Percentiles rank a stretch among this genome's conserved stretches.
phyloP scores from a whole-genome alignment of 2,113 vertebrate species.

The Lepidothrix coronata region DNA sequence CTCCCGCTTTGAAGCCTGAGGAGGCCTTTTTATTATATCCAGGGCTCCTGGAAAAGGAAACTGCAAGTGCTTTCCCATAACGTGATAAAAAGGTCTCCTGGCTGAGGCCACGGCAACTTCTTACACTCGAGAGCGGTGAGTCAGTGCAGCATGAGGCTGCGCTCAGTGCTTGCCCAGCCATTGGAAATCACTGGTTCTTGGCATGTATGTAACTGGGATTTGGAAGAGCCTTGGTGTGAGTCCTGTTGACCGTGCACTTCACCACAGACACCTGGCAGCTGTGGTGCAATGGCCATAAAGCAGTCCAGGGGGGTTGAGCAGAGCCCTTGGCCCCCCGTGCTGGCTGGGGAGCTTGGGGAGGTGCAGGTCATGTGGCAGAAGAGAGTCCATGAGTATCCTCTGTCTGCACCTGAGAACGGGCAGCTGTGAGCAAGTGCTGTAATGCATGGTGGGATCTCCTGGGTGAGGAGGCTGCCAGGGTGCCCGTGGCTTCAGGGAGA shows the following conservation, averaged over 20 bases:
- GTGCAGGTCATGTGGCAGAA: neutral
- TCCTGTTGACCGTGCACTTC: neutral
- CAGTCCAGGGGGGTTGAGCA: neutral
- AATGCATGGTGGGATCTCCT: neutral
- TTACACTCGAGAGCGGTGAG: neutral
- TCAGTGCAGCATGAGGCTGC: neutral
- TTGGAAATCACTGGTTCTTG: neutral
- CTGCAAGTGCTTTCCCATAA: constrained; percentile 32
- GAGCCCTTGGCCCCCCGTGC: neutral
- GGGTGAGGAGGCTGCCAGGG: neutral
- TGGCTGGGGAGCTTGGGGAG: neutral
- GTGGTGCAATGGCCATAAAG: neutral
- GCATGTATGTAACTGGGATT: neutral
- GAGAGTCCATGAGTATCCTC: neutral
- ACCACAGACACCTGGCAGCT: neutral
- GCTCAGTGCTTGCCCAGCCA: neutral
- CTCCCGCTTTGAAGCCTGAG: constrained; percentile 49
- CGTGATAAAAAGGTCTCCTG: neutral
- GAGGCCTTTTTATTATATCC: constrained; percentile 27
- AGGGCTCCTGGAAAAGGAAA: constrained; percentile 28
- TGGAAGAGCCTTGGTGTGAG: neutral
- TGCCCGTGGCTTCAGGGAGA: rapidly evolving
- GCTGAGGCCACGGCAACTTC: neutral
- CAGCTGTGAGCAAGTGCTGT: neutral
- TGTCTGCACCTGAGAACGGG: neutral